Base-by-base conservation (phyloP, 2,113 vertebrate genomes). In the Perca fluviatilis region DNA sequence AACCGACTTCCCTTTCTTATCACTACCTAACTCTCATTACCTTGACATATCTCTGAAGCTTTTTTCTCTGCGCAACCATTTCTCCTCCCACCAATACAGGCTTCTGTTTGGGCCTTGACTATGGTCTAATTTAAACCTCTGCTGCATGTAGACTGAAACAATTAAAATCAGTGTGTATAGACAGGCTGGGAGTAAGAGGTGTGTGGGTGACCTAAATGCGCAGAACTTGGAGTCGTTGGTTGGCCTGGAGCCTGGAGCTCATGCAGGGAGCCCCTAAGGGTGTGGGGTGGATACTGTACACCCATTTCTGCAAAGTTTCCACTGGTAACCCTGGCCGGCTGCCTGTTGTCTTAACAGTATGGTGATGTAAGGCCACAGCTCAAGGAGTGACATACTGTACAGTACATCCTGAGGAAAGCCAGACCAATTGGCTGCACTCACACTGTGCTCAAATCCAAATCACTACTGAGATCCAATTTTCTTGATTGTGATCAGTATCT, bases 51-150 rank as follows among this genome's bases (percentile, higher is more conserved):
- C 85, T 82, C 73, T 76, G 58, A 73, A 86, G 87, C 74, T 87
- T 92, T 92, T 90, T 90, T 75, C 80, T 76, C 85, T 92, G 89
- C 82, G 82, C 92, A 90, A 85, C 77, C 77, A 77, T 86, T 86
- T 90, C 87, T 89, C 88, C 90, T 91, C 86, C 90, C 85, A 85
- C 75, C 46, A 77, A 64, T 67, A 9, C 78, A 89, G 88, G 90
- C 92, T 79, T 85, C 63, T 84, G 66, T 80, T 77, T 78, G 58
- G 90, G 89, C 89, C 91, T 91, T 86, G 63, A 81, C 66, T 80
- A 30, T 67, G 77, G 75, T 89, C 71, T 88, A 82, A 90, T 90
- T 88, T 88, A 89, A 92, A 88, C 88, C 68, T 79, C 84, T 71
- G 62, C 85, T 84, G 82, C 86, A 85, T 61, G 27, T 77, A 25